phyloP scores from a whole-genome alignment of 2,797 vertebrate species.

The Phylloscopus collybita region DNA sequence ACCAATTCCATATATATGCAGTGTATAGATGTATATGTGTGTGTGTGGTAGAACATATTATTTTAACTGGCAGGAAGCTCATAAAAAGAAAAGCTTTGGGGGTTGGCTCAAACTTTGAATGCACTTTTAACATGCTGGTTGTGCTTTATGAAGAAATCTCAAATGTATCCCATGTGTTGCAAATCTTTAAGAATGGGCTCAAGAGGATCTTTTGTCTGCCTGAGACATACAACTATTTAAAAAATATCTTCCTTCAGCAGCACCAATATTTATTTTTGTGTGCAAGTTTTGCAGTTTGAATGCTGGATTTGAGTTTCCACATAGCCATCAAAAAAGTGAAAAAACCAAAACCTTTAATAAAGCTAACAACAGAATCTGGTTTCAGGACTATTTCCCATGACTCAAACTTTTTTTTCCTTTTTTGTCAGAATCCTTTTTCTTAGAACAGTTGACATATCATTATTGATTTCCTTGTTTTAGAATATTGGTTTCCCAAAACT shows the following conservation, averaged over 20 bases:
- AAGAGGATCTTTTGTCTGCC: constrained; percentile 49
- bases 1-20: neutral
- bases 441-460: constrained; percentile 35
- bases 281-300: constrained; percentile 10
- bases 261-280: constrained; percentile 48
- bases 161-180: constrained; percentile 68
- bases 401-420: neutral
- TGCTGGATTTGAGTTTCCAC: neutral
- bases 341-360: neutral
- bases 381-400: constrained; percentile 45
- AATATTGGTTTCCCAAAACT: constrained; percentile 1
- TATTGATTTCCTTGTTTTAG: constrained; percentile 40
- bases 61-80: constrained; percentile 55
- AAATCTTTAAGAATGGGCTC: constrained; percentile 32
- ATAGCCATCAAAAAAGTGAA: neutral
- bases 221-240: neutral
- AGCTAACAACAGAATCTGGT: constrained; percentile 34
- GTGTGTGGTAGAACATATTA: constrained; percentile 21
- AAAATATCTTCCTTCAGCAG: constrained; percentile 38
- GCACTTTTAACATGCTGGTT: constrained; percentile 24
- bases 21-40: neutral
- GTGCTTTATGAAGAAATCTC: constrained; percentile 31
- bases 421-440: constrained; percentile 35
- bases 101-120: constrained; percentile 3
- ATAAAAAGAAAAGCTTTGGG: constrained; percentile 58